phyloP scores from a whole-genome alignment of 2,113 vertebrate species.

The Tachysurus vachellii region DNA sequence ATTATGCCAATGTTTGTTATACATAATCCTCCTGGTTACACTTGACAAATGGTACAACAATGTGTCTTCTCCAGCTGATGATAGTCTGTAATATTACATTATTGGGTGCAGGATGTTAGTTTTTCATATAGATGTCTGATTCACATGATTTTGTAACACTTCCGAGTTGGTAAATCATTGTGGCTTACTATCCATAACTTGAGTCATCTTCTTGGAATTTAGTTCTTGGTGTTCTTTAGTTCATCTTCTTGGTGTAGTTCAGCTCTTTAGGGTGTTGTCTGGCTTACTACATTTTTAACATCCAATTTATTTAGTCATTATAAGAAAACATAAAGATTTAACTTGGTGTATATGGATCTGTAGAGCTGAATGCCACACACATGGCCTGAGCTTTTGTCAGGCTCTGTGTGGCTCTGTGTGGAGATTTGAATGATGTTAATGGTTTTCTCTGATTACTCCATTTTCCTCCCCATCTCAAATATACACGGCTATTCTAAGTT shows the following conservation, averaged over 20 bases:
- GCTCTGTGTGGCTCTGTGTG: not conserved
- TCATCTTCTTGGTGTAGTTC: not conserved
- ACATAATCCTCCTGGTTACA: not conserved
- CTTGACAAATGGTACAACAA: not conserved
- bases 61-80: not conserved
- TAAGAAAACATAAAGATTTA: not conserved
- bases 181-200: not conserved
- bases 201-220: constrained; percentile 9
- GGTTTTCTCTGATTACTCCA: not conserved
- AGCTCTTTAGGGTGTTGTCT: constrained; percentile 40
- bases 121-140: not conserved
- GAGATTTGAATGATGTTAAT: not conserved
- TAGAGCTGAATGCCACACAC: no score
- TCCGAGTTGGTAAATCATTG: constrained; percentile 40
- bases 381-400: not conserved
- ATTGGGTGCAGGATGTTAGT: not conserved
- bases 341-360: not conserved
- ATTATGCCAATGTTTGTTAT: not conserved
- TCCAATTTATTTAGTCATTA: not conserved
- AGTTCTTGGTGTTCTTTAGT: no score
- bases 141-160: constrained; percentile 34
- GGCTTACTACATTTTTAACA: not conserved
- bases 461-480: not conserved
- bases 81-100: not conserved
- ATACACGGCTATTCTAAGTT: not conserved